Conservation (phyloP, 2,113 vertebrate species). For the Ciconia maguari region DNA sequence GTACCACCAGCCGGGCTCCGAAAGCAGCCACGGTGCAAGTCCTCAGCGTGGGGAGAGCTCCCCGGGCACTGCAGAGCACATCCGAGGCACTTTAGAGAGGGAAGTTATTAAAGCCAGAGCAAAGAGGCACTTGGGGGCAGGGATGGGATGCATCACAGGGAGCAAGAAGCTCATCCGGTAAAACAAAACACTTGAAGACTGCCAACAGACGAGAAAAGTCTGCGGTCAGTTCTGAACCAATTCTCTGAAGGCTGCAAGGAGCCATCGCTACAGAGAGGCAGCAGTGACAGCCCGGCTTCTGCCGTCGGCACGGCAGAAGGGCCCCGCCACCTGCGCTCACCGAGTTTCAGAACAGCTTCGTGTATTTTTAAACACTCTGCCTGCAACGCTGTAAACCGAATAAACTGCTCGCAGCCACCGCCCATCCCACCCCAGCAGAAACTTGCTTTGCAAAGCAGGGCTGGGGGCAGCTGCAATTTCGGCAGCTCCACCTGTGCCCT, state of each 20-base stretch:
- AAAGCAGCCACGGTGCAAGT: not conserved
- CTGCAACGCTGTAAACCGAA: not conserved
- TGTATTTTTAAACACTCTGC: conserved; percentile 1
- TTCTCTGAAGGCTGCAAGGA: not conserved
- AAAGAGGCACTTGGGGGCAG: accelerated
- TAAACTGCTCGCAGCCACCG: not conserved
- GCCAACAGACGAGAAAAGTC: accelerated
- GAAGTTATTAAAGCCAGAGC: not conserved
- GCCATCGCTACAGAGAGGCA: not conserved
- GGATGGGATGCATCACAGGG: too few relatives aligned
- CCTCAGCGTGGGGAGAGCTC: not conserved
- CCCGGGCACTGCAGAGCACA: not conserved
- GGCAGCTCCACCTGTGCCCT: not conserved
- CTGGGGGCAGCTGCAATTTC: not conserved
- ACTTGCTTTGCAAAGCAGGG: not conserved
- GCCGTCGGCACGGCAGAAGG: not conserved
- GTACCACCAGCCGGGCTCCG: accelerated
- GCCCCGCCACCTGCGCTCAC: not conserved
- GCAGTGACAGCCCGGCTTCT: not conserved
- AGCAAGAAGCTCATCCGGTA: not conserved
- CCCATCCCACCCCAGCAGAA: not conserved
- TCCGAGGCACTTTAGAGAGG: not conserved
- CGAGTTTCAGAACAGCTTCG: not conserved
- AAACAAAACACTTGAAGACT: not conserved
- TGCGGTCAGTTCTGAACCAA: not conserved